Evolutionary conservation across 2,888 invertebrate species (phyloP).

Genomic region (Scrobipalpa atriplicella): DNA sequence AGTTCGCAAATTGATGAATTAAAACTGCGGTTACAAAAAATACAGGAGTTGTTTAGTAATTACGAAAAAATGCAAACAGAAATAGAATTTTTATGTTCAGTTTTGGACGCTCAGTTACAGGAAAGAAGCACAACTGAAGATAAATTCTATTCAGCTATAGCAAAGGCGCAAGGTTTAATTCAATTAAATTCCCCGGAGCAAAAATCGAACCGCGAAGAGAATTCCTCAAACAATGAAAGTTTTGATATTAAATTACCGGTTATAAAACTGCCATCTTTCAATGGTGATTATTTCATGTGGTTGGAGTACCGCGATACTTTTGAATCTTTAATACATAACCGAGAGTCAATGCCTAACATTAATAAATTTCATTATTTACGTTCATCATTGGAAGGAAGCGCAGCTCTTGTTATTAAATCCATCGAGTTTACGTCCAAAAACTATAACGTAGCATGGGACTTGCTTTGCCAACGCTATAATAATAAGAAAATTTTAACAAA

Average conservation of each 20-base stretch:
- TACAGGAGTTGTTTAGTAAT: constrained; percentile 1
- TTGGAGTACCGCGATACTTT: constrained; percentile 20
- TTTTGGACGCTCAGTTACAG: neutral
- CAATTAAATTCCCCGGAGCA: too few species aligned
- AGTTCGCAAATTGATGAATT: constrained; percentile 6
- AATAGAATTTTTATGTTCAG: constrained; percentile 4
- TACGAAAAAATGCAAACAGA: neutral
- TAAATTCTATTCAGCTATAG: neutral
- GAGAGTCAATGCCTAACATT: too few species aligned
- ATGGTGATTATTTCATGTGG: constrained; percentile 15
- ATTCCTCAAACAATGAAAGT: neutral
- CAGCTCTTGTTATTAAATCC: too few species aligned
- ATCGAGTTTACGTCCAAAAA: too few species aligned
- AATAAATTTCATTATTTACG: too few species aligned
- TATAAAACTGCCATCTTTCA: constrained; percentile 10
- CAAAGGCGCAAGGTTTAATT: neutral
- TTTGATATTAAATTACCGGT: constrained; percentile 15
- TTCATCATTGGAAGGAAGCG: too few species aligned
- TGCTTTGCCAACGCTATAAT: too few species aligned
- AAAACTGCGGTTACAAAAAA: neutral
- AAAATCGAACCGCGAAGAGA: neutral
- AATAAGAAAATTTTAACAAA: too few species aligned
- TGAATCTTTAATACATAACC: constrained; percentile 6
- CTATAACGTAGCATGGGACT: too few species aligned
- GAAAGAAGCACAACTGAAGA: neutral